These are phyloP conservation scores for Meriones psammophilus DNA, from an alignment of 2,797 vertebrate species.

Conservation along the genomic window DNA sequence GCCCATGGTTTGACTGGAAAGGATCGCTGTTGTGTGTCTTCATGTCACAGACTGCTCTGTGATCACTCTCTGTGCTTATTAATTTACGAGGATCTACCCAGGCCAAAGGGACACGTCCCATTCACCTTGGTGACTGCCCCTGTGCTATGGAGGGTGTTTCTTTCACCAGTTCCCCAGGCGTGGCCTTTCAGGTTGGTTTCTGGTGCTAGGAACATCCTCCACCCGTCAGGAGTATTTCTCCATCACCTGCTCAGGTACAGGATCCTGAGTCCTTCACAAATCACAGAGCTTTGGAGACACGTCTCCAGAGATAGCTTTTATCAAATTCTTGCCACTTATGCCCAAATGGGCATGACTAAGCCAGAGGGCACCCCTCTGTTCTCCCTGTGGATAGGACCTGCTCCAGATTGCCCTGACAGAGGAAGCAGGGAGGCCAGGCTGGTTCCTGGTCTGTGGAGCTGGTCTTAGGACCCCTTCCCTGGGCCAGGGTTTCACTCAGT, in stretches of 20 bases:
- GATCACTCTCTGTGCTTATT: neutral
- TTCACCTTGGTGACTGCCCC: neutral
- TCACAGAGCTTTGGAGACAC: slow-evolving; percentile 14
- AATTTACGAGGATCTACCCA: neutral
- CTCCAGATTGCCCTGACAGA: neutral
- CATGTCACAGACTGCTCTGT: fast-evolving
- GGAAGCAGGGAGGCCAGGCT: neutral
- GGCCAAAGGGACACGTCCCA: neutral
- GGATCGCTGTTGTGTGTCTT: neutral
- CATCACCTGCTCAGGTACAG: neutral
- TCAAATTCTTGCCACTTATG: neutral
- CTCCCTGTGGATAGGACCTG: neutral
- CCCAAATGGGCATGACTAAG: neutral
- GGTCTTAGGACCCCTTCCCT: neutral
- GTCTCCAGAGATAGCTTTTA: neutral
- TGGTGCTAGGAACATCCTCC: neutral
- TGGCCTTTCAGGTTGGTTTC: neutral
- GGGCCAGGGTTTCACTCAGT: neutral
- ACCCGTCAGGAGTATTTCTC: neutral
- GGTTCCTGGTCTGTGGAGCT: neutral
- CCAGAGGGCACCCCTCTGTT: neutral
- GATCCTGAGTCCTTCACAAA: neutral
- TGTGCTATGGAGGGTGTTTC: neutral
- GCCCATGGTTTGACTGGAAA: neutral
- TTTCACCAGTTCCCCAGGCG: neutral